Base-by-base conservation (phyloP, 2,888 invertebrate genomes). In the Hyposoter didymator region DNA sequence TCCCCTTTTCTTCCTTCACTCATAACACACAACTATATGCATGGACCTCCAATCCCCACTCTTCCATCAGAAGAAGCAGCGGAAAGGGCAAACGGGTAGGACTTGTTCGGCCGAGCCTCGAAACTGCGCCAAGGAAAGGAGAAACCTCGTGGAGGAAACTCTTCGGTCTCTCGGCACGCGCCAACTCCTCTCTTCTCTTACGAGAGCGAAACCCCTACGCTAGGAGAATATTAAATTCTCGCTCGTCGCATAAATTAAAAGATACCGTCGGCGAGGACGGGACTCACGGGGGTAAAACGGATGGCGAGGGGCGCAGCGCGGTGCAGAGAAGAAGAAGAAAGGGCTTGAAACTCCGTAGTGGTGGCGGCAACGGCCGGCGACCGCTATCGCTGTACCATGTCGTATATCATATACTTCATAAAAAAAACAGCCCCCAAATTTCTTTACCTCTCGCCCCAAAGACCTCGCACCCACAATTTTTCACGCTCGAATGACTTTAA, bases 241-340 rank as follows among this genome's bases (percentile, higher is more conserved):
- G 88, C 88, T 88, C 89, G 89, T 90, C 92, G 92, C 92, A 93
- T 93, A 93, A 92, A 93, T 93, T 93, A 93, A 93, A 93, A 92
- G 92, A 92, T 92, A 92, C 91, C 90, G 90, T 85, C 83, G 83
- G 67, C 85, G 85, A 85, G 83, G 83, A 85, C 85, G 85, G 76
- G 10, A 39, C 47, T 2, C 39, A 52, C 43, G 67, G 67, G 12
- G 67, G 12, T 12, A 67, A 43, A 39, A 32, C 67, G 67, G 14
- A 12, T 4, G 59, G 12, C 28, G 28, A 28, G 59, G 12, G 12
- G 59, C 12, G 12, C 28, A 28, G 59, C 28, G 59, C 2, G 0
- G 19, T 14, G 59, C 1, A 19, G 22, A 49, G 59, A 28, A 47
- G 62, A 32, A 32, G 49, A 67, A 62, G 47, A 62, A 66, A 64